A percentile compares a stretch with the other conserved stretches of the same genome.
Conservation (phyloP, 2,888 invertebrate species). For the Dimorphilus gyrociliatus region DNA sequence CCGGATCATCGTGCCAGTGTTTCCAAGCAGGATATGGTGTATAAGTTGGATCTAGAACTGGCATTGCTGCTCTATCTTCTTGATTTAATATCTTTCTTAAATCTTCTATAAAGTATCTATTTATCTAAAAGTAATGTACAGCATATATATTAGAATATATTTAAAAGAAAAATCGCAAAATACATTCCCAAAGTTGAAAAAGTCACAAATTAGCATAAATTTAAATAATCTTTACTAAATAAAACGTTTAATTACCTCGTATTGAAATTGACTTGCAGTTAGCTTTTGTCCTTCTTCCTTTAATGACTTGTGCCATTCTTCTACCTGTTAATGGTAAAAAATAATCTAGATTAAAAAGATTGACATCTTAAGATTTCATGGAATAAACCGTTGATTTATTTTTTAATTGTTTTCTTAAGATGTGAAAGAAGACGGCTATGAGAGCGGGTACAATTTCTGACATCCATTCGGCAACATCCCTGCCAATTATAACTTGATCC, state of each 20-base stretch:
- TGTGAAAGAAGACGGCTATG: slow-evolving; percentile 24
- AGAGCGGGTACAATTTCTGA: slow-evolving; percentile 28
- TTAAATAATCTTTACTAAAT: no score
- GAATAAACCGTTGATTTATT: slow-evolving; percentile 17
- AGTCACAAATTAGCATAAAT: no score
- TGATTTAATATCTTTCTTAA: slow-evolving; percentile 19
- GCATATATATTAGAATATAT: no score
- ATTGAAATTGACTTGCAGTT: slow-evolving; percentile 28
- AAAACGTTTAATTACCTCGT: slow-evolving; percentile 22
- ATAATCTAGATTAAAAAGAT: neutral
- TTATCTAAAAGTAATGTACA: slow-evolving; percentile 16
- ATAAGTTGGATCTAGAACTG: slow-evolving; percentile 33
- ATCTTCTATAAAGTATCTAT: slow-evolving; percentile 18
- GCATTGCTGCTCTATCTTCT: slow-evolving; percentile 27
- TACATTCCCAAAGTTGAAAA: no score
- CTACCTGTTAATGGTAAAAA: slow-evolving; percentile 13
- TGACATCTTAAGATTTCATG: neutral
- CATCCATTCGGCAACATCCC: slow-evolving; percentile 28
- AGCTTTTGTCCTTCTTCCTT: slow-evolving; percentile 20
- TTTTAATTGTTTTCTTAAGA: slow-evolving; percentile 24
- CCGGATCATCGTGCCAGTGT: slow-evolving; percentile 30
- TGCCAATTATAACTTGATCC: slow-evolving; percentile 35
- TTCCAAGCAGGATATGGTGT: slow-evolving; percentile 29
- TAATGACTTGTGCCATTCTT: slow-evolving; percentile 18
- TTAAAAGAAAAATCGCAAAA: no score